These are phyloP conservation scores for Danaus chrysippus DNA, from an alignment of 2,888 invertebrate genomes.

Conservation along the genomic window DNA sequence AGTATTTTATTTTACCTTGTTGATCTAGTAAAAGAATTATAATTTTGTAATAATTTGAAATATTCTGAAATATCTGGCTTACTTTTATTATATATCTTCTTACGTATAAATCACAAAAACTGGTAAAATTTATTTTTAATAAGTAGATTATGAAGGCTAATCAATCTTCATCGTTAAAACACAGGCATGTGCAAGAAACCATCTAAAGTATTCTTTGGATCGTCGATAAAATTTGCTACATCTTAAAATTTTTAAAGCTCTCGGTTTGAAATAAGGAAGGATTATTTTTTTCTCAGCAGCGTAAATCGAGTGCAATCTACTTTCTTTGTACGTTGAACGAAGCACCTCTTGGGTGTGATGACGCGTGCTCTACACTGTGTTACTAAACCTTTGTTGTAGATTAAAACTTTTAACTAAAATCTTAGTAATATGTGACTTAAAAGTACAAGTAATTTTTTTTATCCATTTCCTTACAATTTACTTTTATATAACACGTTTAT, in stretches of 20 bases:
- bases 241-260: conserved; percentile 9
- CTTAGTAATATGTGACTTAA: background rate
- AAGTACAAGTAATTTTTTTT: background rate
- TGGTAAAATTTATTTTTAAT: too few species aligned
- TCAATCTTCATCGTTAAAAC: too few species aligned
- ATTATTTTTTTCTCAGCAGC: conserved; percentile 17
- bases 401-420: background rate
- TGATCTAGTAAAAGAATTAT: too few species aligned
- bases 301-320: conserved; percentile 27
- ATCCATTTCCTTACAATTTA: background rate
- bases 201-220: background rate
- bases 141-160: too few species aligned
- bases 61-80: too few species aligned
- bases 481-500: too few species aligned
- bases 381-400: conserved; percentile 9
- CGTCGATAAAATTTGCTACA: conserved; percentile 7
- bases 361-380: conserved; percentile 15
- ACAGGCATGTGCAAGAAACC: too few species aligned
- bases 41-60: too few species aligned
- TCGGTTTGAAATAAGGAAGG: conserved; percentile 18
- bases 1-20: too few species aligned
- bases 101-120: too few species aligned
- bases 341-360: conserved; percentile 25
- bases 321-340: conserved; percentile 20
- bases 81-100: too few species aligned